phyloP scores from a whole-genome alignment of 2,113 vertebrate genomes.

The Oncorhynchus kisutch region DNA sequence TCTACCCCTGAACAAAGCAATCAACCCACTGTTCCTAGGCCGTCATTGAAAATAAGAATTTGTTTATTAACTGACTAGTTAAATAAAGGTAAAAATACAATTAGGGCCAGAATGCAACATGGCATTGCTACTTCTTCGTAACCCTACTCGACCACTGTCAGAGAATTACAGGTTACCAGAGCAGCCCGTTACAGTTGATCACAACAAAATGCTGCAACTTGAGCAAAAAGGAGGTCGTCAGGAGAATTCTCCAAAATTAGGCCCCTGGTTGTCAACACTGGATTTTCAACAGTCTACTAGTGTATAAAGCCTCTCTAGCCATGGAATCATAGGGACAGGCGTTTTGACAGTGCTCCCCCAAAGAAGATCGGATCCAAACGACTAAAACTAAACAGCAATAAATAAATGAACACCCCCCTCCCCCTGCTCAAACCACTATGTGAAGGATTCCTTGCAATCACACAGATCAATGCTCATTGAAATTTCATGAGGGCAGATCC shows the following conservation, averaged over 20 bases:
- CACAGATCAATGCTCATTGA: slow-evolving; percentile 82
- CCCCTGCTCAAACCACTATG: slow-evolving; percentile 41
- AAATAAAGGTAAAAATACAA: too few species aligned
- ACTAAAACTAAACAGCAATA: not conserved
- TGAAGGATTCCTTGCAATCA: slow-evolving; percentile 70
- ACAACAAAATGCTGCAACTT: not conserved
- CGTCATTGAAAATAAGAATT: too few species aligned
- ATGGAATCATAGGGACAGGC: too few species aligned
- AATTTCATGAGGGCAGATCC: slow-evolving; percentile 79
- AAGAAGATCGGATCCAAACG: not conserved
- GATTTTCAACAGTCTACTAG: not conserved
- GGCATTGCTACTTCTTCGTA: too few species aligned
- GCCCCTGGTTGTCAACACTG: not conserved
- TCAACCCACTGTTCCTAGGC: too few species aligned
- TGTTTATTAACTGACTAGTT: too few species aligned
- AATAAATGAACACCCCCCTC: slow-evolving; percentile 23
- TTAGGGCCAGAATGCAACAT: too few species aligned
- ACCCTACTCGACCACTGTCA: too few species aligned
- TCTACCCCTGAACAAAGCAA: too few species aligned
- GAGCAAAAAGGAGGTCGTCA: not conserved
- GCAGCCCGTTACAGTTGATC: too few species aligned
- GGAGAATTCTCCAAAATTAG: not conserved
- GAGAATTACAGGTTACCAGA: too few species aligned
- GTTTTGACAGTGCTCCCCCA: too few species aligned
- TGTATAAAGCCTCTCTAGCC: not conserved